Base-by-base conservation (phyloP, 2,113 vertebrate species). In the Ondatra zibethicus region DNA sequence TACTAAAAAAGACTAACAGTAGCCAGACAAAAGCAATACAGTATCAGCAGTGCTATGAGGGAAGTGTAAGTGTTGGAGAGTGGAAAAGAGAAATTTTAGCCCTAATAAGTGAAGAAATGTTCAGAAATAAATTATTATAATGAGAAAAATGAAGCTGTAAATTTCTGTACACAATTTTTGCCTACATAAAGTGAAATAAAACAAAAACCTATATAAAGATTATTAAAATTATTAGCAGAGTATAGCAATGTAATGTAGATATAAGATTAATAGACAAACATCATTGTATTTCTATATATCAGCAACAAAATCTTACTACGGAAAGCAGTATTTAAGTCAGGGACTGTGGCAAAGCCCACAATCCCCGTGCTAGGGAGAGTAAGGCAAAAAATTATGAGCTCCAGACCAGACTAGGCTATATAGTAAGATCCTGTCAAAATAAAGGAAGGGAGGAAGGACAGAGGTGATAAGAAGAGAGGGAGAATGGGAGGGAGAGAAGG, bases 161-260 rank as follows among this genome's bases (percentile, higher is more conserved):
- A 27, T 81, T 86, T 45, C 33, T 86, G 47, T 8, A 88, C 23
- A 78, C 85, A 23, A 75, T 47, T 45, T 65, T 58, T 25, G 11
- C 82, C 19, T 85, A 39, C 61, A 55, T 81, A 55, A 94, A 70
- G 88, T 90, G 58, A 96, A 93, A 77, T 10, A 65, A 89, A 96
- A 86, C 17, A 58, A 90, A 95, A 95, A 82, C 39, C 61, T 47
- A 45, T 23, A 45, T 76, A 65, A 14, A 87, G 73, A 90, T 94
- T 73, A 33, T 66, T 89, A 93, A 39, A 86, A 93, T 86, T 88
- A 82, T 63, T 95, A 82, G 33, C 36, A 85, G 29, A 75, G 11
- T 80, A 68, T 80, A 61, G n/a, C n/a, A 89, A 94, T 47, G 55
- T 47, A 91, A 50, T 58, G 55, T 80, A 31, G 17, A 80, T 78